Evolutionary conservation across 2,113 vertebrate genomes (phyloP), one percentile per base, ranked within the genome.

Genomic region (Callopanchax toddi): DNA sequence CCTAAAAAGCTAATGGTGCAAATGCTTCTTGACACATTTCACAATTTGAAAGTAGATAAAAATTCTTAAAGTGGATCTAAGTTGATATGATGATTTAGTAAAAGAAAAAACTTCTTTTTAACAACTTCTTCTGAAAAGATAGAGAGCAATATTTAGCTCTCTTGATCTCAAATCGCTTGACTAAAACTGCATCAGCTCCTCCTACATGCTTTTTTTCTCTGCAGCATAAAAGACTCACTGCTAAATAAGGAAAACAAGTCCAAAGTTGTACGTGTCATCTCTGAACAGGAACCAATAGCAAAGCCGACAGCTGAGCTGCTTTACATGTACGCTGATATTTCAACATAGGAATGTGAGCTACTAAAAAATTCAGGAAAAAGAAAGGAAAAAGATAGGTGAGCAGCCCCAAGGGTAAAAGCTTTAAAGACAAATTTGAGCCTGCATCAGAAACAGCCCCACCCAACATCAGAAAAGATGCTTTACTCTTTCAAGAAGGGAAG

Each of bases 401-500:
- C 18, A 52, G 71, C 43, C 80, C 49, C 1, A 34, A 62, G 76
- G 80, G 55, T 10, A 3, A 16, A 12, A 16, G 26, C 40, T 71
- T 50, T 40, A 46, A 61, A 57, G 12, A 48, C 21, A 22, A n/a
- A 32, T 21, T 34, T 15, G 36, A 67, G 21, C 16, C 25, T 5
- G 62, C 40, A 61, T 66, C 61, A 55, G 71, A 43, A 72, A n/a
- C 5, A 8, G 58, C 80, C 83, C 83, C 87, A 72, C 84, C 86
- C 86, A 78, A 59, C 56, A 56, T 67, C 65, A 55, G 56, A 76
- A 64, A 70, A 57, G 59, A 67, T 51, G 67, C 58, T 83, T 40
- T 20, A 3, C 76, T 21, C 43, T 5, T 12, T 18, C 37, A 51
- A 45, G n/a, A 42, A 11, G 17, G 36, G 23, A 49, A 25, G n/a